phyloP scores from a whole-genome alignment of 2,113 vertebrate species.

The Trematomus loennbergii region DNA sequence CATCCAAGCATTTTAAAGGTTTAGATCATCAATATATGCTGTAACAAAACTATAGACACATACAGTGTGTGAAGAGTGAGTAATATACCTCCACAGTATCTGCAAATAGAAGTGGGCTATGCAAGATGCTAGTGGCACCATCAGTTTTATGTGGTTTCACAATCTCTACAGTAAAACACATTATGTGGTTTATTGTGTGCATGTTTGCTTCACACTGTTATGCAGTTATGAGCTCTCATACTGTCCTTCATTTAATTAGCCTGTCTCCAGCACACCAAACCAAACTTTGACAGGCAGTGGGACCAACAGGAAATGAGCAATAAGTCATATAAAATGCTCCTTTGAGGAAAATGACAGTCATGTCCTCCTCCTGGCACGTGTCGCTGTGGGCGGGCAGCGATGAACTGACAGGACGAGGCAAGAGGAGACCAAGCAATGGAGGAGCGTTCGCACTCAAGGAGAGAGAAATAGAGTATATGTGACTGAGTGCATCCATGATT shows the following conservation, averaged over 20 bases:
- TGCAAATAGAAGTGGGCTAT: not conserved
- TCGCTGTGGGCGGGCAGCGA: conserved; percentile 49
- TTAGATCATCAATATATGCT: not conserved
- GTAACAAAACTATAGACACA: not conserved
- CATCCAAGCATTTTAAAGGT: not conserved
- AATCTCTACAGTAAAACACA: conserved; percentile 34
- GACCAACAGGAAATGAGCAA: conserved; percentile 60
- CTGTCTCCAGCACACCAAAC: conserved; percentile 27
- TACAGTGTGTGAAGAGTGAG: not conserved
- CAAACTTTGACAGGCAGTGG: conserved; percentile 13
- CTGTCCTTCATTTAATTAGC: conserved; percentile 20
- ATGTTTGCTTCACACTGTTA: not conserved
- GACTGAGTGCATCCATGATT: conserved; percentile 60
- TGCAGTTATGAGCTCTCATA: conserved; percentile 16
- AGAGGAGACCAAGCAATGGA: conserved; percentile 15
- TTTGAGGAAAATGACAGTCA: conserved; percentile 53
- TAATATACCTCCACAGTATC: not conserved
- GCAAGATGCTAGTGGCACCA: not conserved
- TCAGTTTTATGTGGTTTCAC: conserved; percentile 26
- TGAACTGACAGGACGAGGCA: conserved; percentile 52
- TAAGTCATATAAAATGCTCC: conserved; percentile 60
- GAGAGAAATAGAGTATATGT: conserved; percentile 37
- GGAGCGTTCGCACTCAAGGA: conserved; percentile 44
- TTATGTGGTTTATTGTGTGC: conserved; percentile 10
- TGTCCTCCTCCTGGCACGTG: conserved; percentile 49